These are phyloP conservation scores for Gymnosoma rotundatum DNA, from an alignment of 2,888 invertebrate genomes.

Conservation along the genomic window DNA sequence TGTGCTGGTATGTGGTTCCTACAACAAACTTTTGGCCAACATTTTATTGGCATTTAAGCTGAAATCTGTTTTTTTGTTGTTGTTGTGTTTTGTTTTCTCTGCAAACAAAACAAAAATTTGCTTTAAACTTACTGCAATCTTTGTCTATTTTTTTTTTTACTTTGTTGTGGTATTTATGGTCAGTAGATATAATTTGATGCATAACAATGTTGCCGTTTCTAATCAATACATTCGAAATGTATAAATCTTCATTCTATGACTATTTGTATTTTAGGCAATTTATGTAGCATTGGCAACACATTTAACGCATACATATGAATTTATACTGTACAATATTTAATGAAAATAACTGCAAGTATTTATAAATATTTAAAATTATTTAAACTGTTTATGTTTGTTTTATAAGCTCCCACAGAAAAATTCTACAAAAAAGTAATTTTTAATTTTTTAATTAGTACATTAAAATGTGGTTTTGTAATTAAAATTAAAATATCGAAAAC, in stretches of 20 bases:
- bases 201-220: slow-evolving; percentile 39
- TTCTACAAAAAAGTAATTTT: slow-evolving; percentile 4
- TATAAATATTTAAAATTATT: too few species aligned
- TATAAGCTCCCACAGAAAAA: too few species aligned
- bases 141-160: slow-evolving; percentile 47
- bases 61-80: neutral
- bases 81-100: neutral
- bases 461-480: slow-evolving; percentile 58
- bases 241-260: too few species aligned
- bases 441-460: slow-evolving; percentile 39
- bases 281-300: slow-evolving; percentile 27
- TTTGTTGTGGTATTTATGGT: slow-evolving; percentile 63
- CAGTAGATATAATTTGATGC: slow-evolving; percentile 55
- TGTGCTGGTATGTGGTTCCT: slow-evolving; percentile 32
- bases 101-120: slow-evolving; percentile 53
- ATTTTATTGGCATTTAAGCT: slow-evolving; percentile 62
- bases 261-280: neutral
- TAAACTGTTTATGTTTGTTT: too few species aligned
- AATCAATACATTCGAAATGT: neutral
- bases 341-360: slow-evolving; percentile 13
- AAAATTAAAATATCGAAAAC: slow-evolving; percentile 31
- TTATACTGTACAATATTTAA: slow-evolving; percentile 1
- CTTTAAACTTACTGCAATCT: slow-evolving; percentile 53
- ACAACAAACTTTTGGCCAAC: slow-evolving; percentile 54
- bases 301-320: neutral